Evolutionary conservation across 1,140 invertebrate species (phyloP).

Genomic region (Atopsyche davidsoni): DNA sequence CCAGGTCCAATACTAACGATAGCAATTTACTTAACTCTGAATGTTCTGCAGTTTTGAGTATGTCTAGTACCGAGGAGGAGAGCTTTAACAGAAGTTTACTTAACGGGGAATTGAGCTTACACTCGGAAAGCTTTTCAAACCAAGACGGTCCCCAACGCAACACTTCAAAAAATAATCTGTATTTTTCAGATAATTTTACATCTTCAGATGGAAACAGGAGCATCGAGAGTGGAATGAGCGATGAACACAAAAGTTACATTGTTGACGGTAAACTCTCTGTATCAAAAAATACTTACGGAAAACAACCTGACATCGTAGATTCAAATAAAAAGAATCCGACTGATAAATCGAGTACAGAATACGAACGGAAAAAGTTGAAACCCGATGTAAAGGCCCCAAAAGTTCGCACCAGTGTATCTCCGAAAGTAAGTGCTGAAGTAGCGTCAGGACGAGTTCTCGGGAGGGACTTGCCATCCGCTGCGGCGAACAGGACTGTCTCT

Average conservation of each 20-base stretch:
- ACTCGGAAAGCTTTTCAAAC: slow-evolving; percentile 25
- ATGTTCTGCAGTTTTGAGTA: slow-evolving; percentile 24
- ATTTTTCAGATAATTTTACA: slow-evolving; percentile 26
- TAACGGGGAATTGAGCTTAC: slow-evolving; percentile 23
- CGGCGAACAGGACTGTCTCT: background rate
- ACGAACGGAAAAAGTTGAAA: slow-evolving; percentile 14
- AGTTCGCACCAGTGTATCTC: background rate
- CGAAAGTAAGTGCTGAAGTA: slow-evolving; percentile 2
- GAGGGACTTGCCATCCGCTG: background rate
- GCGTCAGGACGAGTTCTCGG: slow-evolving; percentile 2
- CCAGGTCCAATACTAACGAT: background rate
- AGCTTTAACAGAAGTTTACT: slow-evolving; percentile 26
- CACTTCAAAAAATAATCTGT: slow-evolving; percentile 29
- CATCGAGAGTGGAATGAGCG: slow-evolving; percentile 15
- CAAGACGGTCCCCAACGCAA: slow-evolving; percentile 24
- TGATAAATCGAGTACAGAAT: background rate
- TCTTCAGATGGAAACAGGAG: slow-evolving; percentile 23
- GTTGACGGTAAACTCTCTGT: slow-evolving; percentile 16
- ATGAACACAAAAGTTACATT: slow-evolving; percentile 8
- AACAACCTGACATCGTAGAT: slow-evolving; percentile 16
- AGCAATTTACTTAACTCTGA: slow-evolving; percentile 22
- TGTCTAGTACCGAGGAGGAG: slow-evolving; percentile 28
- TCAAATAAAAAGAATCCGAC: slow-evolving; percentile 6
- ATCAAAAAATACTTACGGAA: background rate
- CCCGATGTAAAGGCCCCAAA: slow-evolving; percentile 19